These are phyloP conservation scores for Euzophera pinguis DNA, from an alignment of 2,888 invertebrate species.

Conservation along the genomic window DNA sequence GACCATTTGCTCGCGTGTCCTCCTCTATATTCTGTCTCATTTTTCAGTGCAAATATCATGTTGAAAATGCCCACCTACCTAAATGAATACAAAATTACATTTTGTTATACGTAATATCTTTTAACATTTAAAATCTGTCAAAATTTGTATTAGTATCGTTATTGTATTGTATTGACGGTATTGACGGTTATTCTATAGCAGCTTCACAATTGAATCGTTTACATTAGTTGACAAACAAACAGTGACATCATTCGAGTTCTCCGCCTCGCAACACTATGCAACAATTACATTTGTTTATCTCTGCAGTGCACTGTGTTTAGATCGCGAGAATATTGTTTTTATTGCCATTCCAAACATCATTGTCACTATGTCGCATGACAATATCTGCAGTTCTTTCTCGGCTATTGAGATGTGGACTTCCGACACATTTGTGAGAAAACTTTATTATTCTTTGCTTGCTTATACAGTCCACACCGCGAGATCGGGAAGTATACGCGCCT, in stretches of 20 bases:
- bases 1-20: no score
- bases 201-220: background rate
- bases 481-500: background rate
- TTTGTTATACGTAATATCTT: no score
- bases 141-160: no score
- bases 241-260: background rate
- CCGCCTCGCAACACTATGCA: background rate
- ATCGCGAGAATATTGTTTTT: slow-evolving; percentile 20
- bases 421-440: background rate
- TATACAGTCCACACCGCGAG: background rate
- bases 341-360: slow-evolving; percentile 12
- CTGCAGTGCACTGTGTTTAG: background rate
- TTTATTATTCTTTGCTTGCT: background rate
- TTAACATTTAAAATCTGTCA: no score
- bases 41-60: no score
- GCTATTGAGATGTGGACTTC: background rate
- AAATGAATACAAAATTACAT: no score
- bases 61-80: no score
- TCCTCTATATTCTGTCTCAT: no score
- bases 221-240: background rate
- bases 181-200: background rate
- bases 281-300: slow-evolving; percentile 1
- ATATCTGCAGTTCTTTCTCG: slow-evolving; percentile 1
- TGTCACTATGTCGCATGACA: background rate
- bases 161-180: no score